Evolutionary conservation across 1,140 invertebrate genomes (phyloP), one percentile per base, ranked within the genome.

Genomic region (Mercenaria mercenaria): DNA sequence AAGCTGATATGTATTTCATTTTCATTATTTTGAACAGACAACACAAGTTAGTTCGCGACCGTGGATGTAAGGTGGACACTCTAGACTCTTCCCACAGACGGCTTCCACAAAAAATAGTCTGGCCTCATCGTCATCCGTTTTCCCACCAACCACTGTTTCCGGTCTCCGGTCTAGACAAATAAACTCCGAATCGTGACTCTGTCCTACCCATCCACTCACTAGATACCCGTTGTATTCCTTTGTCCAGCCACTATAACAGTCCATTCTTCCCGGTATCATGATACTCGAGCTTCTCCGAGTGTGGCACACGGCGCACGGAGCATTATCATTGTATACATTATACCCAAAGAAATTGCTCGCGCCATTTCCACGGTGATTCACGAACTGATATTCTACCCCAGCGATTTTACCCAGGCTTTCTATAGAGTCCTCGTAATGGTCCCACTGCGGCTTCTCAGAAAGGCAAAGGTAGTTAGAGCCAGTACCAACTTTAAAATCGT

Each of bases 221-320:
- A 91, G 43, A 43, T 91, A 88, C 20, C 90, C 90, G 32, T 59
- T 64, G 39, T 91, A 91, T 47, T 88, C 85, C 39, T 50, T 52
- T 1, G 80, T 91, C 90, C 90, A 91, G 13, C 90, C 90, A 13
- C 8, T 41, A 29, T 64, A 67, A 64, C 90, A 91, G 15, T 52
- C 47, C 39, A 72, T 89, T 20, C 86, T 76, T 6, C 86, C 90
- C 23, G 90, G 86, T 39, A 89, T 91, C 90, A 91, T 91, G 15
- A 84, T 11, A 20, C 8, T 47, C 4, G 80, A 84, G 18, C 67
- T 10, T 15, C 92, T 50, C 11, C 56, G 64, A 32, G 47, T 61
- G 29, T 72, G 43, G 64, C 92, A 92, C 8, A 90, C 90, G 3
- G 82, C 88, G 67, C 92, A 92, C 72, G 59, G 81, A 13, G 80